A percentile compares a stretch with the other conserved stretches of the same genome.
Conservation (phyloP, 2,888 invertebrate species). For the Harpalus rufipes region DNA sequence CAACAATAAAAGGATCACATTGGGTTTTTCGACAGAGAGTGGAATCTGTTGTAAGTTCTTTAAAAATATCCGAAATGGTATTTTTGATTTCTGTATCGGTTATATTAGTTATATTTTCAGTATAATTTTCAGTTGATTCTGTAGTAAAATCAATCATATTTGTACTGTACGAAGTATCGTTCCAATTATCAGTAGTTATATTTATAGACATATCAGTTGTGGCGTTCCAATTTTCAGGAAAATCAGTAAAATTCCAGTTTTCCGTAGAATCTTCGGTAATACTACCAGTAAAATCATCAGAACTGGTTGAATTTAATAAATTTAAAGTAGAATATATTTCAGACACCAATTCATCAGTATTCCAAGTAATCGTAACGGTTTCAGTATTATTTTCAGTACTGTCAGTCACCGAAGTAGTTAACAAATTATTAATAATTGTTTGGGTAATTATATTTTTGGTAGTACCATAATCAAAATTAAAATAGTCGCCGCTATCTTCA, state of each 20-base stretch:
- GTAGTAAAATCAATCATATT: conserved; percentile 3
- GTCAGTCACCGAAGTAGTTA: conserved; percentile 6
- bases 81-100: conserved; percentile 66
- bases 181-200: not conserved
- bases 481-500: conserved; percentile 5
- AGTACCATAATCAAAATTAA: conserved; percentile 41
- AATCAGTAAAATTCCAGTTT: too few species aligned
- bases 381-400: conserved; percentile 33
- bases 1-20: conserved; percentile 50
- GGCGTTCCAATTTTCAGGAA: too few species aligned
- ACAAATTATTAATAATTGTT: conserved; percentile 13
- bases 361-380: conserved; percentile 27
- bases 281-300: conserved; percentile 38
- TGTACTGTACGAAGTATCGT: not conserved
- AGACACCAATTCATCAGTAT: conserved; percentile 12
- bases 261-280: not conserved
- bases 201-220: too few species aligned
- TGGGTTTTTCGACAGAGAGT: conserved; percentile 73
- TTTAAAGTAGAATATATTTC: conserved; percentile 19
- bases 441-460: conserved; percentile 12
- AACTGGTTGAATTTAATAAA: conserved; percentile 37
- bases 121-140: conserved; percentile 69
- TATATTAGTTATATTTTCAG: conserved; percentile 67
- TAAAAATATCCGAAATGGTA: conserved; percentile 17
- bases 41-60: conserved; percentile 72